These are phyloP conservation scores for Tor tambroides DNA, from an alignment of 2,113 vertebrate species.

Conservation along the genomic window DNA sequence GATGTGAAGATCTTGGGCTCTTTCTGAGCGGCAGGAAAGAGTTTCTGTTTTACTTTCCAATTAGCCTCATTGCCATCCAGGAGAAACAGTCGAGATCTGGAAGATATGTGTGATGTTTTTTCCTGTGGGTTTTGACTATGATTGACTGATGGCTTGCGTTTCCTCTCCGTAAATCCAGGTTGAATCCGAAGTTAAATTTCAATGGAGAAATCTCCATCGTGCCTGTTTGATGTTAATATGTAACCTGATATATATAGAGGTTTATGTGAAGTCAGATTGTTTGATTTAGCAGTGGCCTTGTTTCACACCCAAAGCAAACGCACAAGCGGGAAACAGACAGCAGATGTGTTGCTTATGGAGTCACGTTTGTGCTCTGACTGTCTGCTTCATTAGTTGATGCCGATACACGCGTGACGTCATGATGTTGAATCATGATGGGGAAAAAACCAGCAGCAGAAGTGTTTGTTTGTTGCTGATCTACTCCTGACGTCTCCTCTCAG, in stretches of 20 bases:
- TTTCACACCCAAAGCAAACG: constrained; percentile 4
- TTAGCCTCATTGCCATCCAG: not conserved
- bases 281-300: constrained; percentile 18
- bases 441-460: not conserved
- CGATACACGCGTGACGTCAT: not conserved
- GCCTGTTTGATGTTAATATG: constrained; percentile 22
- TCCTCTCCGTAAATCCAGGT: not conserved
- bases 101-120: too few species aligned
- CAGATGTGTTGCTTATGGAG: not conserved
- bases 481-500: not conserved
- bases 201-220: not conserved
- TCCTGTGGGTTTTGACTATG: not conserved
- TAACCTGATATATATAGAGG: constrained; percentile 33
- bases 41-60: too few species aligned
- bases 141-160: not conserved
- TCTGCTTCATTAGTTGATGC: too few species aligned
- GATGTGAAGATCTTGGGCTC: too few species aligned
- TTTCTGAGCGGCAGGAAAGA: too few species aligned
- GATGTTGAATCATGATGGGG: not conserved
- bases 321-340: not conserved
- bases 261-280: not conserved
- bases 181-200: constrained; percentile 26
- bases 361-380: not conserved
- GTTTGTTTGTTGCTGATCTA: constrained; percentile 15
- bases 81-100: not conserved